A percentile compares a stretch with the other conserved stretches of the same genome.
Conservation (phyloP, 2,113 vertebrate genomes). For the Cyrtonyx montezumae region DNA sequence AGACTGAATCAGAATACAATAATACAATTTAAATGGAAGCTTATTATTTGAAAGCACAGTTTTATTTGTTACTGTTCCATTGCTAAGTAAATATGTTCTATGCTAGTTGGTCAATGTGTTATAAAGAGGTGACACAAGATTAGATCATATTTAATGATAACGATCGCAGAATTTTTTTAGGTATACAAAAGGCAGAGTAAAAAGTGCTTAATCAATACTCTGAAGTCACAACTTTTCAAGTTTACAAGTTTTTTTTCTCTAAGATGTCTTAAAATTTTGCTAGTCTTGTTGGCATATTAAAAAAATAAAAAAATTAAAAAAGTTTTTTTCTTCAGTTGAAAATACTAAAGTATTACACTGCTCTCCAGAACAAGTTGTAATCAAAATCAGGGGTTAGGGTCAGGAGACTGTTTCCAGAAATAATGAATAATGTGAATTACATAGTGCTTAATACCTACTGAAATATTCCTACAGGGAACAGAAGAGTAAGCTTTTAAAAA, state of each 20-base stretch:
- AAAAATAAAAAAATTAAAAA: slow-evolving; percentile 3
- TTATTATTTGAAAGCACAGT: not conserved
- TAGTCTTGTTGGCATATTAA: slow-evolving; percentile 1
- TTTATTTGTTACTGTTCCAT: not conserved
- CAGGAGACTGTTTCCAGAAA: not conserved
- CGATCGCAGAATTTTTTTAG: not conserved
- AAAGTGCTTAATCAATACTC: not conserved
- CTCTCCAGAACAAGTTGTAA: slow-evolving; percentile 5
- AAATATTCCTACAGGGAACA: not conserved
- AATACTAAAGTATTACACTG: not conserved
- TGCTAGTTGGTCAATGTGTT: not conserved
- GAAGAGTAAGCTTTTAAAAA: not conserved
- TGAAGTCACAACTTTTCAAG: not conserved
- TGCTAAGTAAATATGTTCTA: not conserved
- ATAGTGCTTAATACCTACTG: not conserved
- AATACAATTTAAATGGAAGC: not conserved
- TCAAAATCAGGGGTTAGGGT: not conserved
- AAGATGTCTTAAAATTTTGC: not conserved
- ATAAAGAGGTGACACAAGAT: not conserved
- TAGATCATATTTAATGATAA: not conserved
- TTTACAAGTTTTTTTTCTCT: not conserved
- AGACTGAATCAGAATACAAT: not conserved
- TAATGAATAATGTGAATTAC: not conserved
- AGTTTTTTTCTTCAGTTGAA: slow-evolving; percentile 10
- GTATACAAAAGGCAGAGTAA: not conserved